A percentile compares a stretch with the other conserved stretches of the same genome.
phyloP scores from a whole-genome alignment of 2,888 invertebrate species.

The Creontiades dilutus region DNA sequence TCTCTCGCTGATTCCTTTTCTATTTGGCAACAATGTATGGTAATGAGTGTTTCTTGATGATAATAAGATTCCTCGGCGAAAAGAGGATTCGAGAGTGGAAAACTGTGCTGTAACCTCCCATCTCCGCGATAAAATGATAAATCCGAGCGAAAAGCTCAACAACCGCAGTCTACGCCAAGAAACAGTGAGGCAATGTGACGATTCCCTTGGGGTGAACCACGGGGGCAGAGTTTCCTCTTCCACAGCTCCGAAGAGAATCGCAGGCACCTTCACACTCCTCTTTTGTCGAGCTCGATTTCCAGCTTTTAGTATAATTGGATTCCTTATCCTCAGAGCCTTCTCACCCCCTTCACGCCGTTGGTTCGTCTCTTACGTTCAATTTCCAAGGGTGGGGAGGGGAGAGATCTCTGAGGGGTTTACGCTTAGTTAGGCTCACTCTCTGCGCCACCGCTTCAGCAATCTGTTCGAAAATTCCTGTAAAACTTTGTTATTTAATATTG shows the following conservation, averaged over 20 bases:
- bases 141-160: background rate
- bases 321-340: conserved; percentile 8
- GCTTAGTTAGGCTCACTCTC: background rate
- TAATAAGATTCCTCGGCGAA: background rate
- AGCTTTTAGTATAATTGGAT: conserved; percentile 54
- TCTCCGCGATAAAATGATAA: background rate
- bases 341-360: background rate
- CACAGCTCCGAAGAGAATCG: background rate
- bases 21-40: background rate
- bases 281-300: conserved; percentile 31
- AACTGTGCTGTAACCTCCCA: background rate
- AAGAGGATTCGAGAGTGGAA: background rate
- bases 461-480: background rate
- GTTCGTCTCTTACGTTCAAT: conserved; percentile 15
- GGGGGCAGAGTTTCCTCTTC: background rate
- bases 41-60: background rate
- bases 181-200: background rate
- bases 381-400: background rate
- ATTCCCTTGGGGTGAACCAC: background rate
- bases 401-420: background rate
- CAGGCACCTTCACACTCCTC: background rate
- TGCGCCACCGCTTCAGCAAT: background rate
- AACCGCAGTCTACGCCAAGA: background rate
- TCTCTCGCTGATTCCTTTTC: background rate
- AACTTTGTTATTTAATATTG: background rate